These are phyloP conservation scores for Scomber scombrus DNA, from an alignment of 2,113 vertebrate species.

Conservation along the genomic window DNA sequence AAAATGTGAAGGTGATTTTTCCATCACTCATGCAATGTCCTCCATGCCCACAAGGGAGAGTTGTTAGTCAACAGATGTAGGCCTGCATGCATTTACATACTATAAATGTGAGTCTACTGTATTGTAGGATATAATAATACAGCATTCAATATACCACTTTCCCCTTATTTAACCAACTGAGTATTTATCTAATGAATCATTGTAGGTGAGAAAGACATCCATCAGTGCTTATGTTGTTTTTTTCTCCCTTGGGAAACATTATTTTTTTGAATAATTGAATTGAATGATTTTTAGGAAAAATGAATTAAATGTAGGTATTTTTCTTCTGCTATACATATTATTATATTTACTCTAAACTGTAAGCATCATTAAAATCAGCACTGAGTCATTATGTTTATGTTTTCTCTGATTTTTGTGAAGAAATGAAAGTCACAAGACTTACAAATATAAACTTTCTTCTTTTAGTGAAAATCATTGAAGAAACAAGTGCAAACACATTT, in stretches of 20 bases:
- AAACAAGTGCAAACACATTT: conserved; percentile 6
- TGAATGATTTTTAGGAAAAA: neutral
- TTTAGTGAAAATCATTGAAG: conserved; percentile 10
- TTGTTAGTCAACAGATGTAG: conserved; percentile 74
- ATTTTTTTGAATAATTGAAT: conserved; percentile 14
- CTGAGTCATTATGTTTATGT: neutral
- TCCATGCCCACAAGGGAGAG: conserved; percentile 80
- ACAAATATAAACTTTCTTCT: conserved; percentile 9
- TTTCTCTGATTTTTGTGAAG: neutral
- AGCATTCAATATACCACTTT: neutral
- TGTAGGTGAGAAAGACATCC: neutral
- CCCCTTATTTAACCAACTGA: neutral
- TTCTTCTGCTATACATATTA: neutral
- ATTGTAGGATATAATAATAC: neutral
- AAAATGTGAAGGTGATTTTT: neutral
- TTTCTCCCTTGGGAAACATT: neutral
- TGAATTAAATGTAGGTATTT: neutral
- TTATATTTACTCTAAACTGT: neutral
- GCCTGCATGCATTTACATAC: too few species aligned
- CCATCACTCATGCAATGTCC: conserved; percentile 57
- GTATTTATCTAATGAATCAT: neutral
- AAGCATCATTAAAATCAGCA: neutral
- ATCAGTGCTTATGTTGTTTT: neutral
- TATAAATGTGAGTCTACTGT: neutral
- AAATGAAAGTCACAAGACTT: neutral